A percentile compares a stretch with the other conserved stretches of the same genome.
Evolutionary conservation across 2,113 vertebrate species (phyloP).

Genomic region (Chunga burmeisteri): DNA sequence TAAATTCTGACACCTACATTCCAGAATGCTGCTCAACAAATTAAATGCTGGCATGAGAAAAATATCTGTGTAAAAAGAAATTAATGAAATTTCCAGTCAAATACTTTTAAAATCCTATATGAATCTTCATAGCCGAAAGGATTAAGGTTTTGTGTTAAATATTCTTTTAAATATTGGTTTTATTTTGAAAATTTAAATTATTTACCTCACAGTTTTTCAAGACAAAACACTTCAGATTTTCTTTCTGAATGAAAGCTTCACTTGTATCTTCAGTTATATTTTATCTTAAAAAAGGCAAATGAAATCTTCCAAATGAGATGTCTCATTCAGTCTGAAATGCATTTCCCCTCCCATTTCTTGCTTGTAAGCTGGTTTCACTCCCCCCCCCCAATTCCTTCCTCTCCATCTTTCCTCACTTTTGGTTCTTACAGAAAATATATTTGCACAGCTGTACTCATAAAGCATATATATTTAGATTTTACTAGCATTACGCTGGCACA

Average conservation of each 20-base stretch:
- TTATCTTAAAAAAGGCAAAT: background rate
- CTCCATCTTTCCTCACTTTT: background rate
- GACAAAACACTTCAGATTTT: background rate
- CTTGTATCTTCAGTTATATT: background rate
- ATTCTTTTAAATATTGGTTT: background rate
- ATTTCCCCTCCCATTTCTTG: background rate
- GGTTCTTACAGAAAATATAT: background rate
- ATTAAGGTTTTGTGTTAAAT: background rate
- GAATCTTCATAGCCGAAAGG: background rate
- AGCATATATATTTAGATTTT: background rate
- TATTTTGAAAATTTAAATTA: background rate
- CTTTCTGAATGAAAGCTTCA: background rate
- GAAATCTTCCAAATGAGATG: background rate
- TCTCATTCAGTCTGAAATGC: background rate
- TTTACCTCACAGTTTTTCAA: background rate
- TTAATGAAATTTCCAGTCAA: background rate
- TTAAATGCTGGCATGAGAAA: background rate
- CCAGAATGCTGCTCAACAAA: background rate
- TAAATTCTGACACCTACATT: background rate
- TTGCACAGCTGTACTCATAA: slow-evolving; percentile 44
- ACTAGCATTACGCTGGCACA: slow-evolving; percentile 6
- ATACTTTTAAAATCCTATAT: background rate
- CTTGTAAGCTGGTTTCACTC: background rate
- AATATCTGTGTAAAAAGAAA: background rate
- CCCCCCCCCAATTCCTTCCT: background rate